Percentiles rank a stretch among this genome's conserved stretches.
Evolutionary conservation across 30 jellyfish, hydroid and myxozoan genomes (phyloP).

Genomic region (Pelagia noctiluca): DNA sequence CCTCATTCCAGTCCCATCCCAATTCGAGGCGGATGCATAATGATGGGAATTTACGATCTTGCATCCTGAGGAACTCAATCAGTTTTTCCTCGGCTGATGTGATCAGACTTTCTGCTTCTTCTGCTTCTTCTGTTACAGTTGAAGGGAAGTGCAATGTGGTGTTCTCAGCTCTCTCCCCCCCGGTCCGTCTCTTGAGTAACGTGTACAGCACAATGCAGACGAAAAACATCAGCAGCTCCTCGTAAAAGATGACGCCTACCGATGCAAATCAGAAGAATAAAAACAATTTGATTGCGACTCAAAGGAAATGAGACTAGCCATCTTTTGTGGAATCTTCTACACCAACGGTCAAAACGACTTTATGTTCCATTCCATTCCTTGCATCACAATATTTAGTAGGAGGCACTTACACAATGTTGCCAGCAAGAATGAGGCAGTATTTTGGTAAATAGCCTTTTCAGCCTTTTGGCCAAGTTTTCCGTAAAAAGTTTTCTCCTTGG

Average conservation of each 20-base stretch:
- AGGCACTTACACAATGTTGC: no score
- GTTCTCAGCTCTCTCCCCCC: neutral
- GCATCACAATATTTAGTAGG: no score
- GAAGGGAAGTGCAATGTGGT: neutral
- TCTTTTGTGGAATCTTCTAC: no score
- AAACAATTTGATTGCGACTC: no score
- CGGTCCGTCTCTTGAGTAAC: neutral
- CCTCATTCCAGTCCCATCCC: conserved; percentile 33
- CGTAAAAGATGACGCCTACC: neutral
- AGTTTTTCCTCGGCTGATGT: neutral
- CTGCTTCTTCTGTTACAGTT: neutral
- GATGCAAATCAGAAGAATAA: no score
- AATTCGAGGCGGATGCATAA: conserved; percentile 30
- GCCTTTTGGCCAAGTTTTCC: no score
- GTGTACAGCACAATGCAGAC: neutral
- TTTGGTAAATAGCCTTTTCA: no score
- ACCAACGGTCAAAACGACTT: no score
- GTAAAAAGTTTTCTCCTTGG: no score
- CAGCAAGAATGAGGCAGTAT: no score
- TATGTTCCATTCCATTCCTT: no score
- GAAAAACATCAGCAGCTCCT: neutral
- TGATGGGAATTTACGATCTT: conserved; percentile 7
- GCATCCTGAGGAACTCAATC: neutral
- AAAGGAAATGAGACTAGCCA: no score
- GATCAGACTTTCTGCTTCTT: neutral